Conservation (phyloP, 1,140 invertebrate species). For the Tribolium castaneum region DNA sequence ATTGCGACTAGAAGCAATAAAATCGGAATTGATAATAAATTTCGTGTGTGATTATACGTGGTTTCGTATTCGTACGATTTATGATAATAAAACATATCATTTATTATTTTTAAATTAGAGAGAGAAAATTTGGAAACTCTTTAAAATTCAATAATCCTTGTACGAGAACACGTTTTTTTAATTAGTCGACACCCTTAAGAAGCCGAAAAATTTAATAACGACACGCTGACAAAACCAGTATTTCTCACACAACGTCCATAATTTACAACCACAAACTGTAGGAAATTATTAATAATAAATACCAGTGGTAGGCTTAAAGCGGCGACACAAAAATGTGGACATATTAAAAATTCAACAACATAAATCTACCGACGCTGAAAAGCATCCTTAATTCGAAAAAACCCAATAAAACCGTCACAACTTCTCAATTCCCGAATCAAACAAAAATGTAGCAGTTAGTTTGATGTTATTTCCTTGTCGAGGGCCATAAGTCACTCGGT, state of each 20-base stretch:
- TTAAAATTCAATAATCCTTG: not conserved
- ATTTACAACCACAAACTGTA: constrained; percentile 15
- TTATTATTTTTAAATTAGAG: not conserved
- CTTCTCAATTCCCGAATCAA: not conserved
- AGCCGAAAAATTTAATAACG: constrained; percentile 4
- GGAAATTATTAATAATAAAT: constrained; percentile 34
- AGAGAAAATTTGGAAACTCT: not conserved
- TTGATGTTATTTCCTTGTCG: constrained; percentile 27
- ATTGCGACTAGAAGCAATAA: no score
- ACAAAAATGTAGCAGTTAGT: constrained; percentile 18
- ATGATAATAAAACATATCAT: not conserved
- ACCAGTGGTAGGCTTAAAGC: constrained; percentile 4
- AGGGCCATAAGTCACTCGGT: constrained; percentile 26
- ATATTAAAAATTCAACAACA: constrained; percentile 27
- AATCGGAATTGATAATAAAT: no score
- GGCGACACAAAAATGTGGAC: constrained; percentile 22
- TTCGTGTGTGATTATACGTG: not conserved
- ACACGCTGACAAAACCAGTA: not conserved
- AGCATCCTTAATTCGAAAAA: constrained; percentile 24
- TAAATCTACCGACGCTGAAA: constrained; percentile 14
- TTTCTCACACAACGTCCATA: not conserved
- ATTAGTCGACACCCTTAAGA: constrained; percentile 3
- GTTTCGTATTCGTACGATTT: not conserved
- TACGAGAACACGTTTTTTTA: not conserved
- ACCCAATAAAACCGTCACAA: constrained; percentile 8